phyloP scores from a whole-genome alignment of 2,888 invertebrate species.

The Pristionchus exspectatus region DNA sequence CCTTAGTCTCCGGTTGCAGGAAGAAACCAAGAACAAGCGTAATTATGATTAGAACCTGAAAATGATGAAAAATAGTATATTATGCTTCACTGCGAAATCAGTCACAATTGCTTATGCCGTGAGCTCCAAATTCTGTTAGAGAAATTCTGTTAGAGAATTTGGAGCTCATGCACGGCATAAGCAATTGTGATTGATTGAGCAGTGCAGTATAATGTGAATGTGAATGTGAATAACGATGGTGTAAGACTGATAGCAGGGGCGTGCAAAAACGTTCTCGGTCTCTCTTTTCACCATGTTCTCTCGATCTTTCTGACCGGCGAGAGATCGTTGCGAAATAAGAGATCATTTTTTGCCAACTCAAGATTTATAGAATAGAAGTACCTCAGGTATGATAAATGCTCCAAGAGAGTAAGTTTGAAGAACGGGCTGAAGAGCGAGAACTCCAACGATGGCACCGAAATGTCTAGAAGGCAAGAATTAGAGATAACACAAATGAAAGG shows the following conservation, averaged over 20 bases:
- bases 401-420: constrained; percentile 67
- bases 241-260: neutral
- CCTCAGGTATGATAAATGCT: constrained; percentile 73
- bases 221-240: no score
- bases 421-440: constrained; percentile 70
- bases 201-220: no score
- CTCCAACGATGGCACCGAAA: constrained; percentile 72
- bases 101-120: no score
- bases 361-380: neutral
- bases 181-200: no score
- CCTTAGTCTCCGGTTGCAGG: constrained; percentile 74
- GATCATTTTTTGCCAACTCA: no score
- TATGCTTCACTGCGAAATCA: no score
- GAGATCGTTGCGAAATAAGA: neutral
- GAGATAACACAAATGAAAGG: neutral
- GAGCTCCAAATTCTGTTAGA: no score
- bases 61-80: no score
- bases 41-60: constrained; percentile 62
- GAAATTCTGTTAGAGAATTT: no score
- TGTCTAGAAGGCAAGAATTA: constrained; percentile 62
- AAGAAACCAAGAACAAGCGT: constrained; percentile 72
- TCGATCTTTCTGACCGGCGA: neutral
- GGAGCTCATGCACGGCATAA: no score
- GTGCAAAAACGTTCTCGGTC: neutral
- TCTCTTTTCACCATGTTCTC: neutral